Percentiles rank a stretch among this genome's conserved stretches.
These are phyloP conservation scores for Cheilosia soror DNA, from an alignment of 2,888 invertebrate species.

Conservation along the genomic window DNA sequence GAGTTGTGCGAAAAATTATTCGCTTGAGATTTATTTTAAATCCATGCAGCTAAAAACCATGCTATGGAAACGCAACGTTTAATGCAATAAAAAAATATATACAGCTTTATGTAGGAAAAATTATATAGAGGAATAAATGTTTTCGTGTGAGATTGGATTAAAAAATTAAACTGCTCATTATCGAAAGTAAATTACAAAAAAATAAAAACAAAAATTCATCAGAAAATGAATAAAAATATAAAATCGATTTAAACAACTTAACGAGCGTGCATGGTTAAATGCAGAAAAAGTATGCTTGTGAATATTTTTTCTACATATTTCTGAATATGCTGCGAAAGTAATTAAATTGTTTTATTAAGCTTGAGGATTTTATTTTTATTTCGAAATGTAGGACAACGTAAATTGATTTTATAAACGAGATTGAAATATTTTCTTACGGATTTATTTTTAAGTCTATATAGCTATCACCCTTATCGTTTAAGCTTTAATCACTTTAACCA, in stretches of 20 bases:
- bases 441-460: too few species aligned
- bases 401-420: background rate
- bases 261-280: background rate
- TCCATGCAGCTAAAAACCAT: too few species aligned
- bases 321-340: background rate
- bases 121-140: too few species aligned
- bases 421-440: background rate
- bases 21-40: too few species aligned
- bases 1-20: too few species aligned
- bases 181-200: constrained; percentile 18
- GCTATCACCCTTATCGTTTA: too few species aligned
- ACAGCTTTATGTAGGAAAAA: too few species aligned
- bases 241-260: constrained; percentile 4
- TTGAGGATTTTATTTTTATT: background rate
- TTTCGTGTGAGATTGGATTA: constrained; percentile 1
- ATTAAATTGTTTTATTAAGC: background rate
- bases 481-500: too few species aligned
- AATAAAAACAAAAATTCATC: background rate
- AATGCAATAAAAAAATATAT: too few species aligned
- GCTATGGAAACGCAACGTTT: too few species aligned
- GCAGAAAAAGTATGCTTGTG: background rate
- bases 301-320: background rate
- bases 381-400: background rate
- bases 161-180: constrained; percentile 30
- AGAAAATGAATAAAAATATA: background rate